Base-by-base conservation (phyloP, 2,888 invertebrate species). In the Pachliopta kotzebuea region DNA sequence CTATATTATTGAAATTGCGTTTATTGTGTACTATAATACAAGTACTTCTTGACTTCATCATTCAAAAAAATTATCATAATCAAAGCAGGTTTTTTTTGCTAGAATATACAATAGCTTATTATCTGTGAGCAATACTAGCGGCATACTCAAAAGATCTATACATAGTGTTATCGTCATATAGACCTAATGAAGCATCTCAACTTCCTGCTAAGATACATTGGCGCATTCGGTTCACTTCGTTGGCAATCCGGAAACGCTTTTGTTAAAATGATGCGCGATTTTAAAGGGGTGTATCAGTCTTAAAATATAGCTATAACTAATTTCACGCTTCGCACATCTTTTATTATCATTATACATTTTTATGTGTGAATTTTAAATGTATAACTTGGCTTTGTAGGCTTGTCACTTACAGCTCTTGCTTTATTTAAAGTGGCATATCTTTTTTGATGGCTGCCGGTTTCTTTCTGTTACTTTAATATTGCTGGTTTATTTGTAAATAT, bases 191-290 rank as follows among this genome's bases (percentile, higher is more conserved):
- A 88, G 81, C 90, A 74, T 85, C 72, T 66, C 76, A 69, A 87
- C 85, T 89, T 91, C 90, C 90, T 84, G 86, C 74, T 74, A 50
- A 20, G 49, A 54, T 61, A 54, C 55, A 61, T 61, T 26, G 76
- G 69, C 71, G 73, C 68, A 77, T 77, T 84, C 83, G 84, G 85
- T 37, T 37, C 84, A 81, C 70, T 72, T 79, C 78, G 82, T 85
- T 85, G 74, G 85, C 85, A 83, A 88, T 83, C 88, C 88, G 90
- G 90, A 90, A 84, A 86, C 73, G 76, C 74, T 82, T 79, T 90
- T 88, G 83, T 86, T 66, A 63, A 63, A 68, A 66, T 70, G 63
- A 70, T 65, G 73, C 70, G 73, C 72, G 78, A 78, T 80, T 76
- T 73, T 82, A 86, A 90, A 86, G 87, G 84, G 86, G 85, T 72